Evolutionary conservation across 2,797 vertebrate species (phyloP).

Genomic region (Glossophaga mutica): DNA sequence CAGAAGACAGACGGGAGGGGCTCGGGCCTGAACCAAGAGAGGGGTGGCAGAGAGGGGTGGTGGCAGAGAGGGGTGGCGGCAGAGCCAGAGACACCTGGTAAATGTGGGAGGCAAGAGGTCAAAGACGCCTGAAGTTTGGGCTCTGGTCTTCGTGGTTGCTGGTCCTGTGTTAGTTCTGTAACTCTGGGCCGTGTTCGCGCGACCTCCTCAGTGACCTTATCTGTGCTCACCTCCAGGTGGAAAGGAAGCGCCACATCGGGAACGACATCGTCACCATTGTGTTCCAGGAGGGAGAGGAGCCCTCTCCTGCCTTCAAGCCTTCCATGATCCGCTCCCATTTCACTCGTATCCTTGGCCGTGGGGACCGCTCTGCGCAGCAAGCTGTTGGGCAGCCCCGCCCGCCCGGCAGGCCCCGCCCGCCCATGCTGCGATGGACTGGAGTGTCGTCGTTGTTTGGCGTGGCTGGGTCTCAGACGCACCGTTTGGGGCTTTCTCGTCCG

Average conservation of each 20-base stretch:
- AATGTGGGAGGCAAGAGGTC: neutral
- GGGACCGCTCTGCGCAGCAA: neutral
- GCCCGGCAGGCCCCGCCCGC: neutral
- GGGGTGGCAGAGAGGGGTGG: rapidly evolving
- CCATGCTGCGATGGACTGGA: neutral
- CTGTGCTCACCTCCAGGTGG: slow-evolving; percentile 87
- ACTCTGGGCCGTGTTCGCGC: neutral
- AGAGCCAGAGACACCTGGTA: neutral
- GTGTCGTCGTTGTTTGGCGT: neutral
- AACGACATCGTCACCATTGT: slow-evolving; percentile 99
- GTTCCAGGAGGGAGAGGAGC: slow-evolving; percentile 98
- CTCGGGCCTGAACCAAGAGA: neutral
- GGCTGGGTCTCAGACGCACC: neutral
- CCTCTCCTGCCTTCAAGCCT: slow-evolving; percentile 94
- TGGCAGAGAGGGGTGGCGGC: neutral
- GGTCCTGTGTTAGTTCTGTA: rapidly evolving
- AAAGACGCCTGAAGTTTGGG: rapidly evolving
- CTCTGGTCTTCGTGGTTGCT: neutral
- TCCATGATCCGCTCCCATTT: slow-evolving; percentile 99
- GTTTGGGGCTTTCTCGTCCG: neutral
- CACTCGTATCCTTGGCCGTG: slow-evolving; percentile 93
- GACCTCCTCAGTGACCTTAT: neutral
- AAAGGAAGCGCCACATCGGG: slow-evolving; percentile 97
- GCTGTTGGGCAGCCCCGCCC: neutral
- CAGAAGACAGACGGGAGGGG: neutral